These are phyloP conservation scores for Picathartes gymnocephalus DNA, from an alignment of 2,113 vertebrate species.

Conservation along the genomic window DNA sequence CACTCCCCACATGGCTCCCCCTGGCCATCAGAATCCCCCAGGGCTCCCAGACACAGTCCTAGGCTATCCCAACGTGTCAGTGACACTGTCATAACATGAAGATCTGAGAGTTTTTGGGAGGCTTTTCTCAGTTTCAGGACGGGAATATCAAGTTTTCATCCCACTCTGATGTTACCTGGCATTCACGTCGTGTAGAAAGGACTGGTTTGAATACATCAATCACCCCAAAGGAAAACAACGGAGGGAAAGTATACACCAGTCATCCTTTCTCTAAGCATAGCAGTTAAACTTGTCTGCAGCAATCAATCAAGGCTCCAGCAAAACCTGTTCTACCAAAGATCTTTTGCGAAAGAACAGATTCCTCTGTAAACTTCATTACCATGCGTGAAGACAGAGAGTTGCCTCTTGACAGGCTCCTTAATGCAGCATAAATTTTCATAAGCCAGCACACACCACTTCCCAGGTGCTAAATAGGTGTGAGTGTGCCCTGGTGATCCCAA, in stretches of 20 bases:
- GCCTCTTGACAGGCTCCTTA: neutral
- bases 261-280: neutral
- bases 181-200: neutral
- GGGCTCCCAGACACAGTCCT: neutral
- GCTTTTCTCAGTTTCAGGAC: neutral
- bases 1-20: neutral
- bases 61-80: neutral
- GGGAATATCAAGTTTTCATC: neutral
- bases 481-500: neutral
- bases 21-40: fast-evolving
- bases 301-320: slow-evolving; percentile 14
- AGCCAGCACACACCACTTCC: neutral
- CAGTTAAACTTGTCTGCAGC: neutral
- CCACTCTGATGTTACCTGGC: neutral
- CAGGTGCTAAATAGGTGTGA: neutral
- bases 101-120: neutral
- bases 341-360: neutral
- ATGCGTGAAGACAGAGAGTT: neutral
- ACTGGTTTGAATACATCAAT: neutral
- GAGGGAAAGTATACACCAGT: neutral
- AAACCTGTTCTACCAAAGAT: slow-evolving; percentile 9
- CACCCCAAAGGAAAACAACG: neutral
- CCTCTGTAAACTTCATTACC: neutral
- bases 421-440: slow-evolving; percentile 6
- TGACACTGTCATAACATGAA: fast-evolving